Evolutionary conservation across 2,113 vertebrate species (phyloP).

Genomic region (Ctenomys sociabilis): DNA sequence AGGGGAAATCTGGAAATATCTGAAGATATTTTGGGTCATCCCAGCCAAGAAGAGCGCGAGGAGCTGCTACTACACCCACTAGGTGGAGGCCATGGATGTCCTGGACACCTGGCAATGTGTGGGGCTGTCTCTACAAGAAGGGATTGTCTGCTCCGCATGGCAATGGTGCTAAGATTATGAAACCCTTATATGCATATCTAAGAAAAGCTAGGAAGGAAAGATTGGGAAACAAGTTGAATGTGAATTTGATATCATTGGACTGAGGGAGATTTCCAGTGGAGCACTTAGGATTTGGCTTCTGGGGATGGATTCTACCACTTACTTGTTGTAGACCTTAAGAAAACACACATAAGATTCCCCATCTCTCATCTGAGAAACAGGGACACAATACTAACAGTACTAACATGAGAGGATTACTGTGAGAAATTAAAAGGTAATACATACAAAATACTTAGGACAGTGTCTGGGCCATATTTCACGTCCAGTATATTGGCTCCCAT

Average conservation of each 20-base stretch:
- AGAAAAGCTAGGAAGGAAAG: not conserved
- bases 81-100: not conserved
- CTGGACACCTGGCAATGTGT: not conserved
- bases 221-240: not conserved
- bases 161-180: not conserved
- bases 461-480: not conserved
- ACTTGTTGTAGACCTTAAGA: not conserved
- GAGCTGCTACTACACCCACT: not conserved
- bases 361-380: not conserved
- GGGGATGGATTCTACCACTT: not conserved
- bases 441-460: not conserved
- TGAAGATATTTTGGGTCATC: not conserved
- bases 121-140: not conserved
- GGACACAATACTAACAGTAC: not conserved
- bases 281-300: not conserved
- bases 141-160: not conserved
- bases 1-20: not conserved
- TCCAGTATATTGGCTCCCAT: not conserved
- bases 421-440: not conserved
- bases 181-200: not conserved
- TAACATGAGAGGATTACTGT: not conserved
- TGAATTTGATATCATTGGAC: not conserved
- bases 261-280: not conserved
- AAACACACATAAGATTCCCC: not conserved
- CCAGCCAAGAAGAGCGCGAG: not conserved